Conservation (phyloP, 2,113 vertebrate genomes). For the Microcebus jonahi region DNA sequence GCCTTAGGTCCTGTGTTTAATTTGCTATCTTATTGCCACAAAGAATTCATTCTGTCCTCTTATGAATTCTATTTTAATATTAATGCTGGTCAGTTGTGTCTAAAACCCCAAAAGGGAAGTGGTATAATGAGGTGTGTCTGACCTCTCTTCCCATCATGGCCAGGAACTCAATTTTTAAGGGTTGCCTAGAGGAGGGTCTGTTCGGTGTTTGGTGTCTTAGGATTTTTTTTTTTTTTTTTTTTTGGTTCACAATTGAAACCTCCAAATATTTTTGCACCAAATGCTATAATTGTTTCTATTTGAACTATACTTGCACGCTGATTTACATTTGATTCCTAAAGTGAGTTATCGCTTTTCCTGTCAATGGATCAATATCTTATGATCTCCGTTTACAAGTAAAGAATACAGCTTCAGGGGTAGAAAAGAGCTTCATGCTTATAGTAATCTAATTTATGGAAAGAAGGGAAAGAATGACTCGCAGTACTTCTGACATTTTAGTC, state of each 20-base stretch:
- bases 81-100: too few species aligned
- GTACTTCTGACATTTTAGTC: not conserved
- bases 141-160: too few species aligned
- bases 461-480: not conserved
- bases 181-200: too few species aligned
- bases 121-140: too few species aligned
- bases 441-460: not conserved
- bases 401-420: not conserved
- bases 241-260: not conserved
- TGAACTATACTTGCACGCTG: not conserved
- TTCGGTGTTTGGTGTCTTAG: too few species aligned
- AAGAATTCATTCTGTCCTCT: too few species aligned
- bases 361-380: not conserved
- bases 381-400: not conserved
- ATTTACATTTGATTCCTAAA: slow-evolving; percentile 12
- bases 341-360: not conserved
- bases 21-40: too few species aligned
- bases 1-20: too few species aligned
- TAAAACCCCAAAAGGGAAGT: too few species aligned
- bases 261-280: not conserved
- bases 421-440: not conserved
- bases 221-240: too few species aligned
- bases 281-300: not conserved
- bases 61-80: too few species aligned
- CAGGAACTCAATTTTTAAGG: too few species aligned